A percentile compares a stretch with the other conserved stretches of the same genome.
Conservation (phyloP, 2,113 vertebrate genomes). For the Pomatorhinus ruficollis region DNA sequence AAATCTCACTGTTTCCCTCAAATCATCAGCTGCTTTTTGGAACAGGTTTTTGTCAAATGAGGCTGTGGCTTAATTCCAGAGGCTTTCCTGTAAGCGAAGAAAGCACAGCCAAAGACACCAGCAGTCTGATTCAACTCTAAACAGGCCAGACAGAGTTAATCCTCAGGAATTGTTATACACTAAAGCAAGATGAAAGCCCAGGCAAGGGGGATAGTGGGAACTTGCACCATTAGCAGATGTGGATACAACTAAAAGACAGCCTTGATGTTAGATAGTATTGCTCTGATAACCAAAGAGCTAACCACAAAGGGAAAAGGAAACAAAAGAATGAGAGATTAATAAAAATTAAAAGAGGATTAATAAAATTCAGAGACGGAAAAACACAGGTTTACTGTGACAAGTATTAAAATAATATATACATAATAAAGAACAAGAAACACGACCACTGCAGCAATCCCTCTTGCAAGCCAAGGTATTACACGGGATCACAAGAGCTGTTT, state of each 20-base stretch:
- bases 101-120: not conserved
- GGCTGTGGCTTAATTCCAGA: conserved; percentile 13
- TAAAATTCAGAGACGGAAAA: not conserved
- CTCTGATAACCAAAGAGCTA: not conserved
- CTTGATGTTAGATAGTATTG: not conserved
- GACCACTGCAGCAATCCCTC: not conserved
- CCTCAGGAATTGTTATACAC: conserved; percentile 22
- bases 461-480: not conserved
- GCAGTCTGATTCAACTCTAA: conserved; percentile 44
- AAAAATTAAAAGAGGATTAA: not conserved
- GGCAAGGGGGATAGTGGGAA: conserved; percentile 29
- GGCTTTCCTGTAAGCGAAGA: not conserved
- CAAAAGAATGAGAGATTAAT: not conserved
- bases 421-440: not conserved
- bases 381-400: not conserved
- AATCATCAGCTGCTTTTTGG: not conserved
- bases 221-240: conserved; percentile 13
- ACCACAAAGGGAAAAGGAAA: not conserved
- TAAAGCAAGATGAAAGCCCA: conserved; percentile 63
- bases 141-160: conserved; percentile 46
- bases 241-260: not conserved
- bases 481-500: not conserved
- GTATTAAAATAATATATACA: not conserved
- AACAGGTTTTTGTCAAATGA: not conserved
- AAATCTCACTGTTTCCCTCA: not conserved